Conservation (phyloP, 1,140 invertebrate species). For the Pseudomyrmex concolor region DNA sequence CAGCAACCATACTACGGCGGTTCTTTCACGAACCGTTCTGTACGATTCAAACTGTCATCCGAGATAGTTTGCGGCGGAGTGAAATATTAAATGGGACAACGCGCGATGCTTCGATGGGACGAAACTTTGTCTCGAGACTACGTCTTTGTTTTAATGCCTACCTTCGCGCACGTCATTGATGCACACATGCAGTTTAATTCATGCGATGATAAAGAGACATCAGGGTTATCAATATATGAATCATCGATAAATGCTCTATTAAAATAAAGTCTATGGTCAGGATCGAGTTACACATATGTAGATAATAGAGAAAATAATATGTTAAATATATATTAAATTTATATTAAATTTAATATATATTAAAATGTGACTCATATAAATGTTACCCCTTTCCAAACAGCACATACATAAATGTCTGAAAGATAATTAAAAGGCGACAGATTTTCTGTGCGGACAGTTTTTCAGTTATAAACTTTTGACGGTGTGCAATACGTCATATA, state of each 20-base stretch:
- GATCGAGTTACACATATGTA: neutral
- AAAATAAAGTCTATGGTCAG: neutral
- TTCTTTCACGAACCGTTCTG: conserved; percentile 10
- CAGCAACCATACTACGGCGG: neutral
- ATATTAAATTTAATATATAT: too few species aligned
- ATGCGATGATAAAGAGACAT: neutral
- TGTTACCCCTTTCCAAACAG: neutral
- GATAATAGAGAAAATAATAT: neutral
- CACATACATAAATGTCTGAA: neutral
- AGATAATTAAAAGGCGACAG: neutral
- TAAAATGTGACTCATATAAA: too few species aligned
- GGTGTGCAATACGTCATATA: too few species aligned
- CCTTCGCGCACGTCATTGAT: conserved; percentile 20
- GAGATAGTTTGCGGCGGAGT: neutral
- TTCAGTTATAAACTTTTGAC: too few species aligned
- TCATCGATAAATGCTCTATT: conserved; percentile 9
- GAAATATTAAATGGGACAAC: conserved; percentile 26
- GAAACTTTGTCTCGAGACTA: conserved; percentile 26
- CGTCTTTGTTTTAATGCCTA: conserved; percentile 1
- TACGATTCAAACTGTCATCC: conserved; percentile 12
- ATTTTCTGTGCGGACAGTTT: too few species aligned
- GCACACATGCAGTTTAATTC: conserved; percentile 17
- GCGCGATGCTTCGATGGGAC: neutral
- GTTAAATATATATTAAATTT: too few species aligned
- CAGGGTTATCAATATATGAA: conserved; percentile 12